These are phyloP conservation scores for Patiria miniata DNA, from an alignment of 35 echinoderm and acorn worm genomes.

Conservation along the genomic window DNA sequence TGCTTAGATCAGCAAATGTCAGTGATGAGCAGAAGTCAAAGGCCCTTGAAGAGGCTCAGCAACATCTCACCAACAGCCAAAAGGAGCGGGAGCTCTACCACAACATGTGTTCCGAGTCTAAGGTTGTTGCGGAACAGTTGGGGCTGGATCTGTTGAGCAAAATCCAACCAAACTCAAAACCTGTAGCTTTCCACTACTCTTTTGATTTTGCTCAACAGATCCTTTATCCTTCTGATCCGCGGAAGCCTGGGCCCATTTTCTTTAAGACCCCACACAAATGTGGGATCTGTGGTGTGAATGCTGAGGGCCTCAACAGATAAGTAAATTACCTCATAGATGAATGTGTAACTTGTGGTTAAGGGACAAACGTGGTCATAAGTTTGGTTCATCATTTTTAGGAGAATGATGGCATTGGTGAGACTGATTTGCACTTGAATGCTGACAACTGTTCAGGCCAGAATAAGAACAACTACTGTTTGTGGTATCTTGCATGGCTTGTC, in stretches of 20 bases:
- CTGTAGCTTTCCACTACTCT: neutral
- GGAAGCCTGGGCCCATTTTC: neutral
- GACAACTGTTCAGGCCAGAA: constrained; percentile 38
- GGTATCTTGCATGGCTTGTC: constrained; percentile 5
- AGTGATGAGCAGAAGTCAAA: neutral
- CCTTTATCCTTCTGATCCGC: too few species aligned
- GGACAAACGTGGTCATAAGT: neutral
- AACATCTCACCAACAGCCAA: neutral
- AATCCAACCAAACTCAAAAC: constrained; percentile 4
- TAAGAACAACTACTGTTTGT: neutral
- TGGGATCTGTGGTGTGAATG: neutral
- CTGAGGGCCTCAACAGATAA: neutral
- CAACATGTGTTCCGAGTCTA: constrained; percentile 1
- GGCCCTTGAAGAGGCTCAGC: neutral
- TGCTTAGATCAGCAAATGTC: neutral
- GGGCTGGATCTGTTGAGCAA: constrained; percentile 20
- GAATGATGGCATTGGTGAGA: neutral
- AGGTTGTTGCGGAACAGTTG: neutral
- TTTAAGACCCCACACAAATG: neutral
- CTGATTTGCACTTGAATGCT: neutral
- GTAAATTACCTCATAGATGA: constrained; percentile 12
- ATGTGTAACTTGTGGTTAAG: neutral
- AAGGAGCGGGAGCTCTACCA: neutral
- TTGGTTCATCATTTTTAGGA: neutral
- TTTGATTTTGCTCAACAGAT: too few species aligned